These are phyloP conservation scores for Halcyon malimbica DNA, from an alignment of 2,113 vertebrate genomes.

Conservation along the genomic window DNA sequence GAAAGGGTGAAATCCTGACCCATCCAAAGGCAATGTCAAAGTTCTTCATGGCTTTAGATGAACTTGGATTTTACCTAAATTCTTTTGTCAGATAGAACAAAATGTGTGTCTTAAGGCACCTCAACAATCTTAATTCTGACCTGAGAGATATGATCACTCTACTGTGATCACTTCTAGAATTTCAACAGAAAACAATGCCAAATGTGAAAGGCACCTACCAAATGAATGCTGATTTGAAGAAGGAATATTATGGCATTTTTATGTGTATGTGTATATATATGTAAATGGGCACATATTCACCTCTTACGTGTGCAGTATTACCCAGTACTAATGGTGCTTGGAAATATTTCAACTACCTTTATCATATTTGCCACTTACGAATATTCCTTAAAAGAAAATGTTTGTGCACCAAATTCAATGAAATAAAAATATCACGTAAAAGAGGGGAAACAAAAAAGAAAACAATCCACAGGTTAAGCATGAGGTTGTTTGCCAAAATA, in stretches of 20 bases:
- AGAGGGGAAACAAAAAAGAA: neutral
- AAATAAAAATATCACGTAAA: neutral
- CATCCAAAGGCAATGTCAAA: neutral
- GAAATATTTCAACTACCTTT: neutral
- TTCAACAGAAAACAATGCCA: neutral
- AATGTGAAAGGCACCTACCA: neutral
- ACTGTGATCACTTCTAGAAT: neutral
- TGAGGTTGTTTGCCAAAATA: neutral
- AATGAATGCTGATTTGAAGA: neutral
- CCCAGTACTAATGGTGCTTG: neutral
- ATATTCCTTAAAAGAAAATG: neutral
- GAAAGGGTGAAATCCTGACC: conserved; percentile 5
- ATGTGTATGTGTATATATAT: neutral
- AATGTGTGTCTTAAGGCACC: fast-evolving
- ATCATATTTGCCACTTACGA: neutral
- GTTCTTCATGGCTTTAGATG: neutral
- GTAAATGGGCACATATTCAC: neutral
- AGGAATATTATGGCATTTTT: neutral
- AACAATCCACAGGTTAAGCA: neutral
- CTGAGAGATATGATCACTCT: neutral
- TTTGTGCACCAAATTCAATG: neutral
- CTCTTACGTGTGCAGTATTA: neutral
- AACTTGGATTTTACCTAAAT: neutral
- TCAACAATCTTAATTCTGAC: neutral
- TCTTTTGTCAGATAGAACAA: neutral